Evolutionary conservation across 2,797 vertebrate genomes (phyloP).

Genomic region (Taeniopygia guttata): DNA sequence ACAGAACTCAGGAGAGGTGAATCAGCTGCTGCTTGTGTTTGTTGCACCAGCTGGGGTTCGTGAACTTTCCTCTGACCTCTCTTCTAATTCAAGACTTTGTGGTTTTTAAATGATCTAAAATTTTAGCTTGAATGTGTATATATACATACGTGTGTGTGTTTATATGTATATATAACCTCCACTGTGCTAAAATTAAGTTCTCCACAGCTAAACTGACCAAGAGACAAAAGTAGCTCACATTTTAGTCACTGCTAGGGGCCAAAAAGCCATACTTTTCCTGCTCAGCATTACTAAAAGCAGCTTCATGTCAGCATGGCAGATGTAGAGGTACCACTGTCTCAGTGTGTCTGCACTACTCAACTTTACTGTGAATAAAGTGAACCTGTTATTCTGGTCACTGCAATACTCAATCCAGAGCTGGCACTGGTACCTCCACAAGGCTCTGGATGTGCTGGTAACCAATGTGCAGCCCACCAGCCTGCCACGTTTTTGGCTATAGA

Average conservation of each 20-base stretch:
- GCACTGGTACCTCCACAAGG: background rate
- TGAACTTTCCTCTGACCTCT: constrained; percentile 1
- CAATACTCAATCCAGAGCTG: background rate
- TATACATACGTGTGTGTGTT: background rate
- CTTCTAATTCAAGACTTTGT: constrained; percentile 41
- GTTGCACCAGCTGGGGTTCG: background rate
- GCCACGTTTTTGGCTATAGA: background rate
- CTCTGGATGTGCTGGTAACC: accelerated
- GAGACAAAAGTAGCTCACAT: background rate
- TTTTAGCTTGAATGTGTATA: constrained; percentile 13
- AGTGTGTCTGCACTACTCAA: background rate
- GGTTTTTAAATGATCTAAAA: constrained; percentile 48
- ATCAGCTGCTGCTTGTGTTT: background rate
- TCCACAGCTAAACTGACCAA: background rate
- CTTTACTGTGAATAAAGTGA: background rate
- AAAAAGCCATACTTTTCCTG: background rate
- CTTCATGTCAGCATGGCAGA: background rate
- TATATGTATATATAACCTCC: background rate
- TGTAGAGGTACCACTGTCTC: background rate
- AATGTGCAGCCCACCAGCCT: accelerated
- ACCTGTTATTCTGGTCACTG: background rate
- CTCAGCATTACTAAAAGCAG: background rate
- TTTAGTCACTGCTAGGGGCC: background rate
- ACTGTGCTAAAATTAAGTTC: constrained; percentile 10
- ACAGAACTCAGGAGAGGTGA: background rate